These are phyloP conservation scores for Embidobia sp. DNA, from an alignment of 2,888 invertebrate species.

Conservation along the genomic window DNA sequence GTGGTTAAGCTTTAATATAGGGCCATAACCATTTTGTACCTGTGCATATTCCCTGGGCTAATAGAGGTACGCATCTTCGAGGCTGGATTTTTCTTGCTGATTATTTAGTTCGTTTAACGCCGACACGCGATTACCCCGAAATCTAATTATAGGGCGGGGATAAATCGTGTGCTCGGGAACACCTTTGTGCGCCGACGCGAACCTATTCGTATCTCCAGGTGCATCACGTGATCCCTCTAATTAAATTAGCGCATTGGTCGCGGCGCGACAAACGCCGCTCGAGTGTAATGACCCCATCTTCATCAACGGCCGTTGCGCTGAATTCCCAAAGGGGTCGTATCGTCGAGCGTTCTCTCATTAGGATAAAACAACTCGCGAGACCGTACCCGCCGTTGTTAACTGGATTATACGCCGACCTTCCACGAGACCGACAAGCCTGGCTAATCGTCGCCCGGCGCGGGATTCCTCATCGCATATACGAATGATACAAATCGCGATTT, in stretches of 20 bases:
- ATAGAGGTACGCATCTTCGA: conserved; percentile 42
- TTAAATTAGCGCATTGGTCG: conserved; percentile 60
- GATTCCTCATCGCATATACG: conserved; percentile 44
- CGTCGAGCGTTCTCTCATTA: conserved; percentile 78
- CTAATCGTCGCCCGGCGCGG: conserved; percentile 55
- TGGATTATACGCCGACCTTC: conserved; percentile 71
- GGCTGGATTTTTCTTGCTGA: conserved; percentile 24
- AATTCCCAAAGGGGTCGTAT: conserved; percentile 78
- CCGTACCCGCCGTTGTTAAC: conserved; percentile 69
- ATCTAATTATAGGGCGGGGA: conserved; percentile 34
- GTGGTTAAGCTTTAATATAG: too few relatives aligned
- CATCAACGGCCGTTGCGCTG: conserved; percentile 68
- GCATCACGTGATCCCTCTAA: conserved; percentile 55
- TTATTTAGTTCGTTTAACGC: conserved; percentile 24
- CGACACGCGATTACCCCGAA: conserved; percentile 45
- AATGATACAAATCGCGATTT: conserved; percentile 62
- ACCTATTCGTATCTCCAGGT: conserved; percentile 37
- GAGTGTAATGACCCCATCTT: conserved; percentile 76
- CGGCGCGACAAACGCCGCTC: conserved; percentile 44
- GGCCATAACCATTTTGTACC: too few relatives aligned
- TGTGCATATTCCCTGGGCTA: conserved; percentile 28
- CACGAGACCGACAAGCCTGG: conserved; percentile 56
- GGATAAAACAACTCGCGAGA: conserved; percentile 76
- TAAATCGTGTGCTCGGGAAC: conserved; percentile 22
- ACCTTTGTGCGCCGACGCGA: conserved; percentile 3